Percentiles rank a stretch among this genome's conserved stretches.
Conservation (phyloP, 2,113 vertebrate species). For the Parus major region DNA sequence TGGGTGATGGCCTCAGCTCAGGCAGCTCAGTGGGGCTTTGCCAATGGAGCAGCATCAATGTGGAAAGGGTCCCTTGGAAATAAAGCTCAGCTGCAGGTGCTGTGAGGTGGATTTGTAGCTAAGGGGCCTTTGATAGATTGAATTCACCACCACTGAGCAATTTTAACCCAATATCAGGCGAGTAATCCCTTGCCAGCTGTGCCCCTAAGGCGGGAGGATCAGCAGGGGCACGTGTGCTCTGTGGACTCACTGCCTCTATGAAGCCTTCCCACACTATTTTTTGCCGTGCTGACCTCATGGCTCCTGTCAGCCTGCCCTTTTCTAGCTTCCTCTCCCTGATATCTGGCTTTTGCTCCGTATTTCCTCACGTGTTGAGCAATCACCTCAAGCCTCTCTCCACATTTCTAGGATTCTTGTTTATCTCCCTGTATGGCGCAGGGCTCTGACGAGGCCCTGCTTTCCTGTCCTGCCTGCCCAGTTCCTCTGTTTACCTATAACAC, state of each 20-base stretch:
- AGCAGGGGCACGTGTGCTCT: not conserved
- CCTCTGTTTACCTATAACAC: slow-evolving; percentile 41
- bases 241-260: not conserved
- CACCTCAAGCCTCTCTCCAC: slow-evolving; percentile 48
- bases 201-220: not conserved
- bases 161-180: not conserved
- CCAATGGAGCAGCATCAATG: rapidly evolving
- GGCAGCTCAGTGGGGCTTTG: not conserved
- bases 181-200: not conserved
- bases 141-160: not conserved
- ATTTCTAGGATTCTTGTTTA: slow-evolving; percentile 58
- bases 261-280: slow-evolving; percentile 43
- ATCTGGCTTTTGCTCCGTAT: slow-evolving; percentile 38
- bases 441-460: not conserved
- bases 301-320: slow-evolving; percentile 24
- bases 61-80: not conserved
- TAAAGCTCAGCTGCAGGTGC: not conserved
- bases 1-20: not conserved
- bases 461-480: slow-evolving; percentile 34
- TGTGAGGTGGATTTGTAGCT: not conserved
- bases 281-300: slow-evolving; percentile 9
- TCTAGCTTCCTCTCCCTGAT: slow-evolving; percentile 52
- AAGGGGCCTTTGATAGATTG: not conserved
- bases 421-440: rapidly evolving
- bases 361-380: slow-evolving; percentile 16